Conservation (phyloP, 2,797 vertebrate genomes). For the Ibycter americanus region DNA sequence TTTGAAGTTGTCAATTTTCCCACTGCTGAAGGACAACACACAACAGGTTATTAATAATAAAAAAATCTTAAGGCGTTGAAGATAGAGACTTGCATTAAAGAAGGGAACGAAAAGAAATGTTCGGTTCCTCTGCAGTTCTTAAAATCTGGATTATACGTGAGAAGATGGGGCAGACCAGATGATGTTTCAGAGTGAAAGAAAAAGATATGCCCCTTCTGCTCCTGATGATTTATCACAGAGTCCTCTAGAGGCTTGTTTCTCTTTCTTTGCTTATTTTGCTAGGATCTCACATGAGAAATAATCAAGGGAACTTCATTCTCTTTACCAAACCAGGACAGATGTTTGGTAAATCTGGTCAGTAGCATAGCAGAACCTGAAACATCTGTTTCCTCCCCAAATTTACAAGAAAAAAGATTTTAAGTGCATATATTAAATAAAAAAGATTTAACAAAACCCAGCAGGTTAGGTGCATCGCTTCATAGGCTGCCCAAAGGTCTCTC, state of each 20-base stretch:
- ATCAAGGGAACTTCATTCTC: not conserved
- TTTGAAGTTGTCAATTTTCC: not conserved
- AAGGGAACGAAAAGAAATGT: not conserved
- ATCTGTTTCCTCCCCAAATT: not conserved
- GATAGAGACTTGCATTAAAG: not conserved
- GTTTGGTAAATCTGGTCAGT: not conserved
- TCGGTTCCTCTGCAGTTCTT: not conserved
- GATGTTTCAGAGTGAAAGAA: not conserved
- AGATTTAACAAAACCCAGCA: too few species aligned
- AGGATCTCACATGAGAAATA: not conserved
- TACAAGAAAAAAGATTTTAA: not conserved
- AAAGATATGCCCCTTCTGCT: not conserved
- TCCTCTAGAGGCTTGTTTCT: not conserved
- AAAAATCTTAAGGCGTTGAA: not conserved
- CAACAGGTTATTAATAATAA: not conserved
- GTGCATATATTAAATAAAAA: not conserved
- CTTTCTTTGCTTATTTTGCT: not conserved
- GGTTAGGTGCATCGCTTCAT: not conserved
- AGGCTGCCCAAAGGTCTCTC: not conserved
- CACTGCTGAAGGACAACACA: not conserved
- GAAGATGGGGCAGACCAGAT: not conserved
- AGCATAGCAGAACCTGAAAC: not conserved
- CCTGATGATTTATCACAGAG: not conserved
- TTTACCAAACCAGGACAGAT: not conserved
- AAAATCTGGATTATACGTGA: not conserved